A percentile compares a stretch with the other conserved stretches of the same genome.
phyloP scores from a whole-genome alignment of 2,888 invertebrate genomes.

The Anoplius nigerrimus region DNA sequence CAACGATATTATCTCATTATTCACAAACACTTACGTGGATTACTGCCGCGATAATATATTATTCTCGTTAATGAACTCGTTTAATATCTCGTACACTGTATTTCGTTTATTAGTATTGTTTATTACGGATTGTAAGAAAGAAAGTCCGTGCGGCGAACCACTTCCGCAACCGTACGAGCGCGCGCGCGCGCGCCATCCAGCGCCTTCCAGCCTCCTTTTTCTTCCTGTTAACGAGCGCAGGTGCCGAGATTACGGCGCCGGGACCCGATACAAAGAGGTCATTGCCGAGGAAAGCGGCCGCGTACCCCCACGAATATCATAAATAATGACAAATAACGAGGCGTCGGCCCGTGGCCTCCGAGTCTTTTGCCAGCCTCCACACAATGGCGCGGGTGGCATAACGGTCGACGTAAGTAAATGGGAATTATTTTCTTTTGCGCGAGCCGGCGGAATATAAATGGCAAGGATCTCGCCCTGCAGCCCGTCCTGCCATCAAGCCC shows the following conservation, averaged over 20 bases:
- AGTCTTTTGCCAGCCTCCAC: constrained; percentile 13
- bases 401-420: constrained; percentile 15
- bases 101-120: constrained; percentile 62
- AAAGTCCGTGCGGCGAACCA: constrained; percentile 47
- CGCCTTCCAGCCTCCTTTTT: too few species aligned
- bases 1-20: constrained; percentile 76
- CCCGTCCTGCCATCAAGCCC: not conserved
- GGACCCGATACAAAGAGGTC: not conserved
- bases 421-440: constrained; percentile 26
- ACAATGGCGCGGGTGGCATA: constrained; percentile 21
- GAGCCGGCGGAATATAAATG: not conserved
- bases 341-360: constrained; percentile 23
- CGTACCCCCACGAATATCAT: not conserved
- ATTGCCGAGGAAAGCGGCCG: not conserved
- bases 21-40: constrained; percentile 75
- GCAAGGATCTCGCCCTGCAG: not conserved
- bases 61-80: constrained; percentile 70
- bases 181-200: constrained; percentile 25
- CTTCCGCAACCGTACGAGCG: too few species aligned
- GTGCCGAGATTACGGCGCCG: not conserved
- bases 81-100: constrained; percentile 69
- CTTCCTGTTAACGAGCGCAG: not conserved
- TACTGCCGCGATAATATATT: constrained; percentile 74
- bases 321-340: too few species aligned
- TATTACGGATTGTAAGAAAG: constrained; percentile 63